Evolutionary conservation across 2,888 invertebrate species (phyloP), one percentile per base, ranked within the genome.

Genomic region (Calameuta idolon): DNA sequence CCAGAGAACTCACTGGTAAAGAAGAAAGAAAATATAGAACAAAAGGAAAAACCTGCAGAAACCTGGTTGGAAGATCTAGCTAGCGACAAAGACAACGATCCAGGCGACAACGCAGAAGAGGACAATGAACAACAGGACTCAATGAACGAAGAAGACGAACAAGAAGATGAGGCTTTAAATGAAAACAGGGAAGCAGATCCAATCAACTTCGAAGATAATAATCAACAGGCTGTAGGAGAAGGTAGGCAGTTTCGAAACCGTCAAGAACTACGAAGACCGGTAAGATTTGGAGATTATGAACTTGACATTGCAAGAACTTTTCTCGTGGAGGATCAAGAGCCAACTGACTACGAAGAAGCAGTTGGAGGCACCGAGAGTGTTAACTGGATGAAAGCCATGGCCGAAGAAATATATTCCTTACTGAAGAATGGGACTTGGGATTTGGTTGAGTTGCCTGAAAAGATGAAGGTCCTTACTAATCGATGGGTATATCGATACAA

Each of bases 301-400:
- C 34, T 79, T 12, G 34, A 75, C 15, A 12, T 34, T 34, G 75
- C 69, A 1, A 55, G 73, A 30, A n/a, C 74, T 30, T 71, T 82
- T 23, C 12, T 81, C 0, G 74, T 75, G 30, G 81, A 81, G 76
- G 34, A 4, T n/a, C 75, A 79, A 15, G 78, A 81, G 40, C 79
- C 82, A 4, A 33, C 4, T 4, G 75, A 73, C n/a, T 81, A 78
- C 34, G 33, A 76, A 30, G 75, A 77, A 74, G 81, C 77, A 33
- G 55, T 40, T 5, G 37, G 34, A 1, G n/a, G 69, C 15, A 1
- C 33, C 4, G 68, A 79, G 12, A n/a, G 33, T 15, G 30, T 40
- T 33, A 33, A 55, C 12, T 80, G 78, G 80, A 74, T 55, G 23
- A 31, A 74, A 12, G 81, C 80, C 12, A 81, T 81, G 80, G 15